Conservation (phyloP, 2,888 invertebrate species). For the Cylindroiulus punctatus region DNA sequence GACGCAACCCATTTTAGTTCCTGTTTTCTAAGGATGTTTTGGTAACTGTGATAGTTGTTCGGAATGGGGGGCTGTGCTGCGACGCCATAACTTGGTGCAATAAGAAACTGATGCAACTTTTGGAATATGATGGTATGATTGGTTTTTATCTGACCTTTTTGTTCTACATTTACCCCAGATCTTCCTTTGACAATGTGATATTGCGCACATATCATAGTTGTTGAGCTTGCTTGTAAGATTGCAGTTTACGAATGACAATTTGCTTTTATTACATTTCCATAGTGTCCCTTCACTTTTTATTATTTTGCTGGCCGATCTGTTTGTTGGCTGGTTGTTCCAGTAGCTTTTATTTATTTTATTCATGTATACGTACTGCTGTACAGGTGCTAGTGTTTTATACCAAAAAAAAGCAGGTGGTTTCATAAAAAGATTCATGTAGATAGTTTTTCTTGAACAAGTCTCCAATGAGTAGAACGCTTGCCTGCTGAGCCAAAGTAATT, state of each 20-base stretch:
- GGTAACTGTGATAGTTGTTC: constrained; percentile 15
- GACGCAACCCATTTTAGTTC: neutral
- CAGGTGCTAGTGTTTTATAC: constrained; percentile 8
- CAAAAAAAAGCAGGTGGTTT: constrained; percentile 5
- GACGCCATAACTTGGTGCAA: constrained; percentile 20
- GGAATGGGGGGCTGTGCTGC: neutral
- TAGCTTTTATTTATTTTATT: constrained; percentile 26
- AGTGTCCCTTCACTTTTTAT: constrained; percentile 19
- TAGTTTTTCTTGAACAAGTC: constrained; percentile 1
- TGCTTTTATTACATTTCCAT: neutral
- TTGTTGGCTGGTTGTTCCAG: neutral
- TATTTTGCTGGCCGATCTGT: neutral
- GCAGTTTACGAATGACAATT: neutral
- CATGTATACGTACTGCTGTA: neutral
- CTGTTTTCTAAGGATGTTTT: constrained; percentile 16
- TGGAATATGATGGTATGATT: constrained; percentile 19
- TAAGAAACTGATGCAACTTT: constrained; percentile 11
- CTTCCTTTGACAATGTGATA: constrained; percentile 15
- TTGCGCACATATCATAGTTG: neutral
- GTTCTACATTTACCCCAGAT: neutral
- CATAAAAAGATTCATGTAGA: neutral
- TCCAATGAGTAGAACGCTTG: neutral
- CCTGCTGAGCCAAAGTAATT: constrained; percentile 7
- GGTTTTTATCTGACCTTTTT: neutral
- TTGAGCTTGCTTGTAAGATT: neutral